Evolutionary conservation across 1,140 invertebrate genomes (phyloP).

Genomic region (Zaprionus gabonicus): DNA sequence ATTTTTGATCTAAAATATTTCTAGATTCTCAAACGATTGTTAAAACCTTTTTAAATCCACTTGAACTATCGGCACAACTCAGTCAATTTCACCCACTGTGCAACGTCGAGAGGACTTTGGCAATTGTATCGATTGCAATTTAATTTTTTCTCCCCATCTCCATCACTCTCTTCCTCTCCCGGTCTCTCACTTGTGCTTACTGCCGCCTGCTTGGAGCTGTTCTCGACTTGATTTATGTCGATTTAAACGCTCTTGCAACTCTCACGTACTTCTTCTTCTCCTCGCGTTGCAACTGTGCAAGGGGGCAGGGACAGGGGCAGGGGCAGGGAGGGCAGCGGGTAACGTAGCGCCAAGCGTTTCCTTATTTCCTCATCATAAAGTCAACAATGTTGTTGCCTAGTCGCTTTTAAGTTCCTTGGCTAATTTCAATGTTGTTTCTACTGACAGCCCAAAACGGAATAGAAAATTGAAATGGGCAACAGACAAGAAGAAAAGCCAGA

Average conservation of each 20-base stretch:
- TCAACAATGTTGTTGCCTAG: conserved; percentile 1
- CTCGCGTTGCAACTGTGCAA: conserved; percentile 12
- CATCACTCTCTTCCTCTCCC: neutral
- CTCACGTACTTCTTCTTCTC: neutral
- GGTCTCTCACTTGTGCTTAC: neutral
- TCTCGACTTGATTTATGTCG: conserved; percentile 51
- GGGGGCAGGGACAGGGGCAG: neutral
- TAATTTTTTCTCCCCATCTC: conserved; percentile 25
- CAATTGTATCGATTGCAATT: conserved; percentile 69
- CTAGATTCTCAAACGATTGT: too few relatives aligned
- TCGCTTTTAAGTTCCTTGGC: conserved; percentile 1
- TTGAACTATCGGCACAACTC: neutral
- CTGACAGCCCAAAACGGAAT: neutral
- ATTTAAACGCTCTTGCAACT: conserved; percentile 18
- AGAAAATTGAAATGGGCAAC: conserved; percentile 6
- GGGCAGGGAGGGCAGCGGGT: too few relatives aligned
- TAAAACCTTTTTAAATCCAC: too few relatives aligned
- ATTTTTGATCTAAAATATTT: too few relatives aligned
- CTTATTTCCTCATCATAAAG: conserved; percentile 11
- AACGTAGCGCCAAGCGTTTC: conserved; percentile 12
- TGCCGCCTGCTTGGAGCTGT: neutral
- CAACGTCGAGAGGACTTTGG: conserved; percentile 23
- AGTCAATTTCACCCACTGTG: neutral
- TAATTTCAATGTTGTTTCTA: conserved; percentile 10
- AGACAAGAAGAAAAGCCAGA: neutral